Base-by-base conservation (phyloP, 2,888 invertebrate genomes). In the Entomobrya multifasciata region DNA sequence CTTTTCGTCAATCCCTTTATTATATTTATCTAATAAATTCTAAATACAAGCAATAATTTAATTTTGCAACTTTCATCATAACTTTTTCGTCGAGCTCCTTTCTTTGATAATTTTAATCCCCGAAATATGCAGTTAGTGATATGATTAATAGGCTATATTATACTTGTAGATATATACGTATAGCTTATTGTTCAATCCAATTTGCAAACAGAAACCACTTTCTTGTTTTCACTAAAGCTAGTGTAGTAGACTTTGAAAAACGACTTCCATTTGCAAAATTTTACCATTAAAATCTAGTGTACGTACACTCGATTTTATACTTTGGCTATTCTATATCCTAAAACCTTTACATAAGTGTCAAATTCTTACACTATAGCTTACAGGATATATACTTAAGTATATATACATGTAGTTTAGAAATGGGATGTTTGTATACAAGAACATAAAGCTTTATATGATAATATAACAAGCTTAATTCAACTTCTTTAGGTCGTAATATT, bases 231-330 rank as follows among this genome's bases (percentile, higher is more conserved):
- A 44, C 44, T 44, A 41, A 13, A 60, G 13, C 22, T 30, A n/a
- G 27, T 25, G 36, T 36, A 36, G 36, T 41, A 67, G 22, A 44
- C 44, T 15, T 44, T 27, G 44, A 44, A 67, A 20, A 20, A 67
- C 44, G 44, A 44, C 41, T 67, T 67, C 44, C 44, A 22, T 44
- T 67, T 67, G 67, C 67, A 67, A 67, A 65, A 67, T 44, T 10
- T 41, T 44, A 11, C 67, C 67, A 67, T 67, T 44, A 81, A 60
- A 81, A 60, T 81, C 67, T 55, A 80, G 72, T 81, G 60, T 62
- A 74, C 74, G 72, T 72, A 81, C 81, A 81, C 81, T 81, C 72
- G 72, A n/a, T 57, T 81, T 44, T 57, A 20, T 81, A 81, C 81
- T 41, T 44, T 44, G 15, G 47, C 65, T 77, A 79, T 27, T 20